Conservation (phyloP, 2,113 vertebrate species). For the Thymallus thymallus region DNA sequence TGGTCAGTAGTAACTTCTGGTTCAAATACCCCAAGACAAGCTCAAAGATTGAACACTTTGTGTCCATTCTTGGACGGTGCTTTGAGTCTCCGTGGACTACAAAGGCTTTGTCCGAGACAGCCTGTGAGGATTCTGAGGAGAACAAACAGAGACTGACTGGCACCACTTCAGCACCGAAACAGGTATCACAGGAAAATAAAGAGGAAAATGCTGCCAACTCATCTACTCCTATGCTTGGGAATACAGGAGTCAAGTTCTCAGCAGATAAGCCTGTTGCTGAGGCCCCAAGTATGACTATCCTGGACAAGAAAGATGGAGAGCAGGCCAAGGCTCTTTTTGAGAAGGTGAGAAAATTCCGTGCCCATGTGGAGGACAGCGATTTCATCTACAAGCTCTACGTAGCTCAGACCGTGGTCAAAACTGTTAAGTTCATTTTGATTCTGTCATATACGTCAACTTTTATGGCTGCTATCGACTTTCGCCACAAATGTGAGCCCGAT, state of each 20-base stretch:
- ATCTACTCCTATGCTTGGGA: conserved; percentile 87
- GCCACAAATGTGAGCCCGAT: conserved; percentile 80
- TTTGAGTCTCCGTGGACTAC: conserved; percentile 99
- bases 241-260: conserved; percentile 85
- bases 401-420: conserved; percentile 92
- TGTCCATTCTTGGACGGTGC: conserved; percentile 93
- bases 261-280: conserved; percentile 87
- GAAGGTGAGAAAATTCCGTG: conserved; percentile 91
- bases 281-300: conserved; percentile 91
- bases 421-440: conserved; percentile 92
- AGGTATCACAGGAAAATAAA: conserved; percentile 83
- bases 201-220: conserved; percentile 80
- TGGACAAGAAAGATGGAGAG: conserved; percentile 82
- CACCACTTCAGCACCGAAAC: conserved; percentile 79
- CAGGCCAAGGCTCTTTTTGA: conserved; percentile 89
- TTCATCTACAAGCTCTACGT: conserved; percentile 97
- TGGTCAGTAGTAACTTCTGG: conserved; percentile 99
- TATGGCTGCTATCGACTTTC: conserved; percentile 85
- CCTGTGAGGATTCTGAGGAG: conserved; percentile 94
- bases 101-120: conserved; percentile 94
- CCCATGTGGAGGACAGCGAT: conserved; percentile 94
- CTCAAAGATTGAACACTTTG: conserved; percentile 98
- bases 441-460: conserved; percentile 92
- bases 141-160: conserved; percentile 91
- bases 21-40: conserved; percentile 98